phyloP scores from a whole-genome alignment of 2,113 vertebrate species.

The Silurus glanis region DNA sequence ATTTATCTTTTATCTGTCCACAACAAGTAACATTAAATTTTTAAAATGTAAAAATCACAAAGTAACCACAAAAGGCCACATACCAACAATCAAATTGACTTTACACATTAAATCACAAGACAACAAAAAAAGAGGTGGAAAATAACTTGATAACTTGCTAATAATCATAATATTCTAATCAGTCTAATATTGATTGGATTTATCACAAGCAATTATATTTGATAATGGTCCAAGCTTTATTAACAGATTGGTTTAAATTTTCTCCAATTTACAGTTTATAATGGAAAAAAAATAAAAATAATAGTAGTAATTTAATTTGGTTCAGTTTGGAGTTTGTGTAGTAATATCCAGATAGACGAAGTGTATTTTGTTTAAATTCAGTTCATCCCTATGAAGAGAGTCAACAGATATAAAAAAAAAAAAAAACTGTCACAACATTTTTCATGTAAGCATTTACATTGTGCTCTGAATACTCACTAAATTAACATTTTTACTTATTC shows the following conservation, averaged over 20 bases:
- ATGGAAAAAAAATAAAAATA: neutral
- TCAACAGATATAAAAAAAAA: neutral
- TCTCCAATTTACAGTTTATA: neutral
- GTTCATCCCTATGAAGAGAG: conserved; percentile 22
- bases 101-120: neutral
- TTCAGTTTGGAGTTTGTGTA: neutral
- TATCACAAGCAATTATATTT: neutral
- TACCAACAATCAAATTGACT: neutral
- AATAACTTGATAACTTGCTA: neutral
- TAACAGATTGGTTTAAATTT: neutral
- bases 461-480: neutral
- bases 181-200: neutral
- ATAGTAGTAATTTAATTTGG: neutral
- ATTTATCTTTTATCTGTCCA: too few species aligned
- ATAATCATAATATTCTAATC: neutral
- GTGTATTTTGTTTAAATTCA: neutral
- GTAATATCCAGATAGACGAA: neutral
- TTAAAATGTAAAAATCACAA: neutral
- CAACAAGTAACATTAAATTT: neutral
- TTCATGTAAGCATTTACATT: neutral
- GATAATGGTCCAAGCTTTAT: neutral
- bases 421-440: too few species aligned
- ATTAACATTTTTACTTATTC: neutral
- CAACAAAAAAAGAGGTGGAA: neutral
- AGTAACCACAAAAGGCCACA: neutral